phyloP scores from a whole-genome alignment of 1,140 invertebrate genomes.

The Drosophila virilis region DNA sequence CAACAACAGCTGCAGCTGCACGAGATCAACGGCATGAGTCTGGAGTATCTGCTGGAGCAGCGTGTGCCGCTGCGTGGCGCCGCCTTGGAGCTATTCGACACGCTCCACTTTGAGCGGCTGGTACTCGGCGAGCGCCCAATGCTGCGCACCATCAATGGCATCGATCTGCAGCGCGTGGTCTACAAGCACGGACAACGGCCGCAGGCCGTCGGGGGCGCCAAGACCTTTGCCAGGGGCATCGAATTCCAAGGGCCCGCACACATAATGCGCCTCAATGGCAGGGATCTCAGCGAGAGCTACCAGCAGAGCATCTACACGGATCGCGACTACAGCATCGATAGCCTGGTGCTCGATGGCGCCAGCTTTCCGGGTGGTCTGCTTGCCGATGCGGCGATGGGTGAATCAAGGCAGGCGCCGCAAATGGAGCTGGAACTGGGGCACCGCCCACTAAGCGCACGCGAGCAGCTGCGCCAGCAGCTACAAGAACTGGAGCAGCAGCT shows the following conservation, averaged over 20 bases:
- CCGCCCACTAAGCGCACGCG: not conserved
- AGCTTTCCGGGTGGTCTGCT: constrained; percentile 57
- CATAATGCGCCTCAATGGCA: constrained; percentile 62
- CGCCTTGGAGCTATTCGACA: constrained; percentile 63
- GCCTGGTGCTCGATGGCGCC: constrained; percentile 59
- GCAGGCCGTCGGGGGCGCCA: constrained; percentile 57
- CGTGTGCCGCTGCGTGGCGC: constrained; percentile 54
- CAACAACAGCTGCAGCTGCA: constrained; percentile 36
- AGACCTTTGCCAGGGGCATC: constrained; percentile 55
- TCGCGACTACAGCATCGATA: constrained; percentile 72
- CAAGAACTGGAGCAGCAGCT: constrained; percentile 19
- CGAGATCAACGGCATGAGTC: constrained; percentile 60
- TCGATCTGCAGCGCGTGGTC: constrained; percentile 58
- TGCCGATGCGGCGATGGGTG: not conserved
- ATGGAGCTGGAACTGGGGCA: not conserved
- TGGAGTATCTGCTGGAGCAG: constrained; percentile 65
- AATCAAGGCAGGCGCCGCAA: not conserved
- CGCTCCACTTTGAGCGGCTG: constrained; percentile 66
- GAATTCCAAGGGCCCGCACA: constrained; percentile 58
- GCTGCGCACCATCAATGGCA: constrained; percentile 63
- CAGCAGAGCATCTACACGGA: constrained; percentile 64
- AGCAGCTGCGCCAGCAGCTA: constrained; percentile 10
- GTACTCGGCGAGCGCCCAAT: constrained; percentile 41
- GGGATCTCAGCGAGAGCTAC: constrained; percentile 66
- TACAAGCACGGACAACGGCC: constrained; percentile 43